phyloP scores from a whole-genome alignment of 2,797 vertebrate genomes.

The Iguana delicatissima region DNA sequence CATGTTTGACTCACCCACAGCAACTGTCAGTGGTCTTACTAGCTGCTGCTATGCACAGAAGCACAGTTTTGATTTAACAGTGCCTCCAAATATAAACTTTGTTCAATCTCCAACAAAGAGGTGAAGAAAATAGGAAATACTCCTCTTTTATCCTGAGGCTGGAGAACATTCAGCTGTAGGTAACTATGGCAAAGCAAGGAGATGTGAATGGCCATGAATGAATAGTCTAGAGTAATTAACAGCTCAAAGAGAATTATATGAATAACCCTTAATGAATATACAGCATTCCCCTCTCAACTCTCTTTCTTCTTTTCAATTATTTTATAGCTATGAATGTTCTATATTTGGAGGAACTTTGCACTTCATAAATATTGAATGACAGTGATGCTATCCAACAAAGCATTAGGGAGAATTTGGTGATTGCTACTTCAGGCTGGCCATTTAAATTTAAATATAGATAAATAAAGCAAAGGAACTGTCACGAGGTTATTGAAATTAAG shows the following conservation, averaged over 20 bases:
- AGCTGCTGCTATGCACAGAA: neutral
- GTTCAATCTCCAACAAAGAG: neutral
- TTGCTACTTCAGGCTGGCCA: constrained; percentile 70
- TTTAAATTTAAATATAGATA: constrained; percentile 73
- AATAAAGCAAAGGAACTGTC: constrained; percentile 58
- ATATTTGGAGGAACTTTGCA: constrained; percentile 73
- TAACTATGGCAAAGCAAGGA: constrained; percentile 56
- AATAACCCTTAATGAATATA: constrained; percentile 72
- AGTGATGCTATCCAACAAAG: constrained; percentile 63
- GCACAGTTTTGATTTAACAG: neutral
- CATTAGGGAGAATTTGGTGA: constrained; percentile 68
- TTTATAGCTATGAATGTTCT: constrained; percentile 70
- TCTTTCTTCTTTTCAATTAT: constrained; percentile 71
- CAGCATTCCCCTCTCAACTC: constrained; percentile 67
- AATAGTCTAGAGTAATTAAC: constrained; percentile 68
- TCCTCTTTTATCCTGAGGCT: neutral
- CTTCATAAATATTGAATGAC: constrained; percentile 73
- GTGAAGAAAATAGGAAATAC: constrained; percentile 29
- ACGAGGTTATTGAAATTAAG: constrained; percentile 67
- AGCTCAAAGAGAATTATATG: constrained; percentile 61
- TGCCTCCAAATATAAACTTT: neutral
- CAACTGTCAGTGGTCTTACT: neutral
- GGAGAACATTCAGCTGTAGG: constrained; percentile 53
- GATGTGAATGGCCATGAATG: constrained; percentile 68
- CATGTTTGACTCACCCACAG: neutral